Evolutionary conservation across 2,888 invertebrate genomes (phyloP), one percentile per base, ranked within the genome.

Genomic region (Coleophora flavipennella): DNA sequence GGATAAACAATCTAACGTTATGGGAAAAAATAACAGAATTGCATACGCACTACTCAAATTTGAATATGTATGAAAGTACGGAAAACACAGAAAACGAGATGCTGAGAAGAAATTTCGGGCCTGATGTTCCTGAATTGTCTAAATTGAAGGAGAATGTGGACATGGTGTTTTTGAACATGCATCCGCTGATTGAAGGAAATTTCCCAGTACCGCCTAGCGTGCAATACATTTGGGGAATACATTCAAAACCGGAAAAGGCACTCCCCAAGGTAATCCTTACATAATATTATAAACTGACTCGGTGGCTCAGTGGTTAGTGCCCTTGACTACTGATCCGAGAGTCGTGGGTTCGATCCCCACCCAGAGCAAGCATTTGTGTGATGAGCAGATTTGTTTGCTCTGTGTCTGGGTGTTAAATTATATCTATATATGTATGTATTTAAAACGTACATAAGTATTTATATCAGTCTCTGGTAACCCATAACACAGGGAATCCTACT

Each of bases 151-250:
- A 55, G 3, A 67, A 68, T 40, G 52, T 76, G 1, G 63, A 62
- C 29, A 54, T 68, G 57, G 9, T 60, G 8, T 67, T 83, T 37
- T 42, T 76, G 7, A 84, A 84, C 48, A 52, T 62, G 1, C 67
- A 79, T 56, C 65, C 69, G 0, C 40, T 72, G 11, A 67, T 68
- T 53, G 59, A 59, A 33, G 52, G 53, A 4, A 63, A 64, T 32
- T 53, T 57, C 9, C 84, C 85, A 0, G 51, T 74, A 0, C 67
- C 80, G 9, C 72, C 80, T 0, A 59, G 58, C 40, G 57, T 77
- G 1, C 42, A 84, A 2, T 68, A 66, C 41, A 67, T 81, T 40
- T 76, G 79, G 37, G 80, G 81, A 9, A 44, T 75, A 29, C 78
- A 81, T 45, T 56, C 71, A 13, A 62, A 56, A 10, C 59, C 60